Evolutionary conservation across 2,113 vertebrate genomes (phyloP), one percentile per base, ranked within the genome.

Genomic region (Cercocebus atys): DNA sequence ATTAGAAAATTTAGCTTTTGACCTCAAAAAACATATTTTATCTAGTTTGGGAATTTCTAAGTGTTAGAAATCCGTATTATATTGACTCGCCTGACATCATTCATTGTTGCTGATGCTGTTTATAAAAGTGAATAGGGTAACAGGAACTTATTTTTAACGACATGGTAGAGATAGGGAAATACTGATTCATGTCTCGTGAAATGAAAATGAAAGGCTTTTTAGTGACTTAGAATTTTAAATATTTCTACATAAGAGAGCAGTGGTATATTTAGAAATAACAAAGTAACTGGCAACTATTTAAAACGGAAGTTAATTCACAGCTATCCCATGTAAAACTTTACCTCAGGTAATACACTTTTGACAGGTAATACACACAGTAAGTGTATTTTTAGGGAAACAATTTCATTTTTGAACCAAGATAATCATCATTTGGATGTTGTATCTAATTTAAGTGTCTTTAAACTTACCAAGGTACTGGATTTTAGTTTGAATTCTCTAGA

Each of bases 1-100:
- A 4, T 88, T 92, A 91, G 88, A 90, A 96, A 85, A 92, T 93
- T 38, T 73, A 93, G 68, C 38, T 75, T 95, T 88, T 81, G 70
- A 80, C 5, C 43, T 96, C 90, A 64, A 83, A 84, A 50, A 35
- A 7, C 8, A 27, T 68, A 79, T 76, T 83, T 86, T 93, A 12
- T n/a, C 11, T 59, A 1, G 86, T 87, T 84, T 76, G 25, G n/a
- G n/a, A 93, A 73, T 83, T 92, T 94, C 35, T 59, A 96, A 72
- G 8, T 52, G 18, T 83, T 79, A 76, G 45, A 78, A 88, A 81
- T 82, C 61, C 59, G 25, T 43, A 61, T 88, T 95, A 20, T 61
- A 47, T 81, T 84, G 66, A 55, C 50, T 93, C 2, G 25, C 11
- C 16, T 66, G 84, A 52, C 8, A 78, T 22, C 20, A 35, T 75